A percentile compares a stretch with the other conserved stretches of the same genome.
Conservation (phyloP, 2,888 invertebrate genomes). For the Cheiracanthium punctorium region DNA sequence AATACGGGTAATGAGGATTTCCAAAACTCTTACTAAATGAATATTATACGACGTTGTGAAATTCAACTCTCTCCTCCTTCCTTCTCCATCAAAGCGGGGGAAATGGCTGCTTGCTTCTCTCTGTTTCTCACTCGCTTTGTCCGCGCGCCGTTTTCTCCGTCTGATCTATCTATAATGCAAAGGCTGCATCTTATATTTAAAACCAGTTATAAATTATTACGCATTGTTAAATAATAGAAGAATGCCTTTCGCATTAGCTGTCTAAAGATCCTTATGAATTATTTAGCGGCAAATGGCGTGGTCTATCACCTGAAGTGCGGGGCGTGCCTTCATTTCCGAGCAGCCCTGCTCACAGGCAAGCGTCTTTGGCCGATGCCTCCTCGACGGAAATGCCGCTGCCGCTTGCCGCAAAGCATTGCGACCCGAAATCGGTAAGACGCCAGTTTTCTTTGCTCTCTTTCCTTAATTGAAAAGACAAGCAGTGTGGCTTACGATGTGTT, state of each 20-base stretch:
- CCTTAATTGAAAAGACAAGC: too few relatives aligned
- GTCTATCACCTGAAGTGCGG: constrained; percentile 57
- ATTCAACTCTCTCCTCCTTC: constrained; percentile 29
- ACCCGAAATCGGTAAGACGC: constrained; percentile 6
- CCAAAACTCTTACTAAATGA: constrained; percentile 65
- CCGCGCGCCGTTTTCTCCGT: constrained; percentile 41
- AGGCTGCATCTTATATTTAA: constrained; percentile 65
- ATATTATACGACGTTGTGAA: constrained; percentile 65
- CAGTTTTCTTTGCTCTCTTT: neutral
- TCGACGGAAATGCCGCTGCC: constrained; percentile 9
- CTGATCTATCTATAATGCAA: constrained; percentile 64
- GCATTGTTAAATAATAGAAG: constrained; percentile 69
- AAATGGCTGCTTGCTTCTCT: neutral
- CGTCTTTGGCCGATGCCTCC: constrained; percentile 33
- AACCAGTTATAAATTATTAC: constrained; percentile 68
- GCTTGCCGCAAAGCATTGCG: neutral
- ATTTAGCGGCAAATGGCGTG: constrained; percentile 65
- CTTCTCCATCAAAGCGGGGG: constrained; percentile 34
- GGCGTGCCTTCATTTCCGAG: constrained; percentile 60
- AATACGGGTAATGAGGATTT: constrained; percentile 59
- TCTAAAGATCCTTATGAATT: constrained; percentile 67
- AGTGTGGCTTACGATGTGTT: too few relatives aligned
- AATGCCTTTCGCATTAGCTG: constrained; percentile 68
- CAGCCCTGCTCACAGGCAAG: constrained; percentile 33
- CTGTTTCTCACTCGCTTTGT: constrained; percentile 23